phyloP scores from a whole-genome alignment of 2,888 invertebrate species.

The Lepidocyrtinus sp. region DNA sequence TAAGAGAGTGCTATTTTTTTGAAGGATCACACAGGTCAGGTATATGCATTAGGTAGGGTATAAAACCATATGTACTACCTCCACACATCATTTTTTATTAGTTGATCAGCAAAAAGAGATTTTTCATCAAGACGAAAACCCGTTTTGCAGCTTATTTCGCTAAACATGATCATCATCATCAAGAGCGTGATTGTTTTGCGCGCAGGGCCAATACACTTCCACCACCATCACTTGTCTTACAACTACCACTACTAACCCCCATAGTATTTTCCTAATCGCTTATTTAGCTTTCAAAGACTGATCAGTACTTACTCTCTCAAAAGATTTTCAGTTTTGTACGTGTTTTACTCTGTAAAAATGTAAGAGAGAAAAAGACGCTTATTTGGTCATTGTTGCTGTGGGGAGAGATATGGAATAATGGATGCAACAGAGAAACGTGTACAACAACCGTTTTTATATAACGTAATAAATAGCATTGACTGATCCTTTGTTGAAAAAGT shows the following conservation, averaged over 20 bases:
- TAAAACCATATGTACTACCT: conserved; percentile 58
- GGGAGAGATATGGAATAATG: too few relatives aligned
- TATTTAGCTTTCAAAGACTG: conserved; percentile 37
- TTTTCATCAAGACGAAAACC: conserved; percentile 53
- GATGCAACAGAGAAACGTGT: too few relatives aligned
- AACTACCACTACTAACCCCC: conserved; percentile 25
- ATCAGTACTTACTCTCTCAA: conserved; percentile 47
- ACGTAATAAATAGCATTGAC: too few relatives aligned
- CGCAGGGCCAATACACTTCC: conserved; percentile 53
- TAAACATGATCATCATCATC: conserved; percentile 48
- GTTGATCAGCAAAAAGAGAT: conserved; percentile 57
- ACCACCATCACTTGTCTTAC: conserved; percentile 40
- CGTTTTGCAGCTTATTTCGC: conserved; percentile 58
- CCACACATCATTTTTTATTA: conserved; percentile 58
- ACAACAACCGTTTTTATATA: too few relatives aligned
- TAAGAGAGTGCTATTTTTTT: too few relatives aligned
- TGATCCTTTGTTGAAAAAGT: too few relatives aligned
- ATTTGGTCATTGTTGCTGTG: too few relatives aligned
- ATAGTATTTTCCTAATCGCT: conserved; percentile 27
- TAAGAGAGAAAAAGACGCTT: too few relatives aligned
- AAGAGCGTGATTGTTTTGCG: not conserved
- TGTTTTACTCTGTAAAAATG: not conserved
- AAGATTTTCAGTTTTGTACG: conserved; percentile 17
- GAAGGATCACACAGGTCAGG: conserved; percentile 56
- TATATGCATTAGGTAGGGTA: too few relatives aligned